A percentile compares a stretch with the other conserved stretches of the same genome.
phyloP scores from a whole-genome alignment of 2,797 vertebrate genomes.

The Cyclura pinguis region DNA sequence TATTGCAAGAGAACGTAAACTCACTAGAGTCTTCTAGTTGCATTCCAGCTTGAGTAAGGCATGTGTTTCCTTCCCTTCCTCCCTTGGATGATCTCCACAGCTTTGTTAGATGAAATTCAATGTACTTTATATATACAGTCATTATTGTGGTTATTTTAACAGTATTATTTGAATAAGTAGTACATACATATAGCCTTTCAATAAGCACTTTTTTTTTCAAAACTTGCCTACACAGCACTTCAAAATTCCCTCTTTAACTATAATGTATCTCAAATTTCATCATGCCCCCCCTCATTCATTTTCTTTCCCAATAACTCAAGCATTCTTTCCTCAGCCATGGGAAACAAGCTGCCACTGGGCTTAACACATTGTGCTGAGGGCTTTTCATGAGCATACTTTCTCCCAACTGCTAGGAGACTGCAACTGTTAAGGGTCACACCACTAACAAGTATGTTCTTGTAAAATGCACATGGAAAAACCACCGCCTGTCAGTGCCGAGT shows the following conservation, averaged over 20 bases:
- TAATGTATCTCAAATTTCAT: no score
- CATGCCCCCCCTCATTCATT: not conserved
- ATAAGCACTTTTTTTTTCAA: not conserved
- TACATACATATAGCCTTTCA: not conserved
- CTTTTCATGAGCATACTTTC: not conserved
- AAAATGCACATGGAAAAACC: no score
- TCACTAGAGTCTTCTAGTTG: not conserved
- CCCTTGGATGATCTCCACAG: not conserved
- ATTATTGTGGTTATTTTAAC: no score
- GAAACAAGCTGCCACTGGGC: no score
- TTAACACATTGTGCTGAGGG: no score
- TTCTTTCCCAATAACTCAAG: no score
- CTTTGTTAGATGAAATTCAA: not conserved
- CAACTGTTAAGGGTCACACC: no score
- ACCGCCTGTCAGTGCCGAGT: no score
- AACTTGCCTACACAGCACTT: not conserved
- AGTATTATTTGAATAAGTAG: no score
- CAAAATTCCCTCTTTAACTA: not conserved
- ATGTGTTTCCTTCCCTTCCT: not conserved
- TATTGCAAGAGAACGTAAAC: no score
- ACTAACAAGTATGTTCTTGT: no score
- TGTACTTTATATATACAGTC: not conserved
- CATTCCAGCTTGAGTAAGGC: no score
- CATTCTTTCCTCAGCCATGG: not conserved
- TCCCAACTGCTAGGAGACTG: not conserved